Evolutionary conservation across 2,113 vertebrate species (phyloP), one percentile per base, ranked within the genome.

Genomic region (Syngnathus typhle): DNA sequence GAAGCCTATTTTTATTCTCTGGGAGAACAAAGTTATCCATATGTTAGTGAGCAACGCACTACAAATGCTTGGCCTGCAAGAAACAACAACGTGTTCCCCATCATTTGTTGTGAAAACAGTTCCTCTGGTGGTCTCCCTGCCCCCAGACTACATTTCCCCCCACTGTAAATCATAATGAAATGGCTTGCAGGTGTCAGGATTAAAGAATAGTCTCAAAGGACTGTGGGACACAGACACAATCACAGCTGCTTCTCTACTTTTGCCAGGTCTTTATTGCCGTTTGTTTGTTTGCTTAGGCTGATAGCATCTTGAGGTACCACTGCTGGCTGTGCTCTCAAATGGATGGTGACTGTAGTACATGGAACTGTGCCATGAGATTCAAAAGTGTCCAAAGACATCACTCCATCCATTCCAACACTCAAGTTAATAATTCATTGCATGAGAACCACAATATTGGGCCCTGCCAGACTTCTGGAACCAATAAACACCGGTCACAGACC

Each of bases 121-220:
- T 86, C 91, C 90, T 89, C 90, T 91, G 88, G 87, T 88, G 90
- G 91, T 90, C 92, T 91, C 88, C 85, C 64, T 86, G 88, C 90
- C 91, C 91, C 93, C 92, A 54, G 74, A 80, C 87, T 76, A 68
- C 70, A 82, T 76, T 91, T 92, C 89, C 92, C 51, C 92, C 92
- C 90, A 93, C 93, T 96, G 93, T 95, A 95, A 95, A 95, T 95
- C 93, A 94, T 93, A 92, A 94, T 92, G 91, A 94, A 96, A 97
- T 98, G 93, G 93, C 92, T 96, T 96, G 94, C 96, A 98, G 96
- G 96, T 98, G 96, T 95, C 94, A 92, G 93, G 91, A 94, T 96
- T 96, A 94, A 94, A 94, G 92, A 93, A 91, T 92, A 91, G 90
- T 92, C 91, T 91, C 90, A 88, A 89, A 90, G 89, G 93, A 92